These are phyloP conservation scores for Sturnira hondurensis DNA, from an alignment of 2,113 vertebrate species.

Conservation along the genomic window DNA sequence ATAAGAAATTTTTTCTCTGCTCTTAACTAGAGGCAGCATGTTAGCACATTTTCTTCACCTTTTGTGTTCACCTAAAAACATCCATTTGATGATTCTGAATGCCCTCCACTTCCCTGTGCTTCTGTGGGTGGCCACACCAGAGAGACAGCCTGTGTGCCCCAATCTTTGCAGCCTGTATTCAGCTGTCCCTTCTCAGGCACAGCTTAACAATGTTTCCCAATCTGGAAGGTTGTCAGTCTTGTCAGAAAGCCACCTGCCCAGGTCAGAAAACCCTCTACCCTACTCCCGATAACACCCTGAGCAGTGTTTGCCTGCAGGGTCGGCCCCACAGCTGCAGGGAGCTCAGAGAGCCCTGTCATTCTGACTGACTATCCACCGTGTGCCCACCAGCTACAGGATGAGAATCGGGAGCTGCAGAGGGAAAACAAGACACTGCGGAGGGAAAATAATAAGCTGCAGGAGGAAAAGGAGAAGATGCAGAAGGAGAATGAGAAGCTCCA, in stretches of 20 bases:
- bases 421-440: conserved; percentile 61
- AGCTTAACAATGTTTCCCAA: background rate
- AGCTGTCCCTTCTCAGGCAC: background rate
- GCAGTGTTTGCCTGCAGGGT: background rate
- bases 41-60: background rate
- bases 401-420: conserved; percentile 66
- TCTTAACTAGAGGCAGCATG: background rate
- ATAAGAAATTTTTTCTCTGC: background rate
- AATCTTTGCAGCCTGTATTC: background rate
- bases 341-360: background rate
- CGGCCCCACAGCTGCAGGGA: too few species aligned
- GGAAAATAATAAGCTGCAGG: conserved; percentile 69
- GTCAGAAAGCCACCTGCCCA: background rate
- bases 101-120: background rate
- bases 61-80: background rate
- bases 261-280: background rate
- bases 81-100: background rate
- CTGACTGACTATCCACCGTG: background rate
- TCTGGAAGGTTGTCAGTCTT: background rate
- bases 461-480: conserved; percentile 68
- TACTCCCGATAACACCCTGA: background rate
- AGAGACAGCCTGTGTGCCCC: background rate
- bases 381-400: conserved; percentile 69
- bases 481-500: conserved; percentile 66
- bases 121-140: background rate